A percentile compares a stretch with the other conserved stretches of the same genome.
phyloP scores from a whole-genome alignment of 2,113 vertebrate species.

The Mormyrus iriodes region DNA sequence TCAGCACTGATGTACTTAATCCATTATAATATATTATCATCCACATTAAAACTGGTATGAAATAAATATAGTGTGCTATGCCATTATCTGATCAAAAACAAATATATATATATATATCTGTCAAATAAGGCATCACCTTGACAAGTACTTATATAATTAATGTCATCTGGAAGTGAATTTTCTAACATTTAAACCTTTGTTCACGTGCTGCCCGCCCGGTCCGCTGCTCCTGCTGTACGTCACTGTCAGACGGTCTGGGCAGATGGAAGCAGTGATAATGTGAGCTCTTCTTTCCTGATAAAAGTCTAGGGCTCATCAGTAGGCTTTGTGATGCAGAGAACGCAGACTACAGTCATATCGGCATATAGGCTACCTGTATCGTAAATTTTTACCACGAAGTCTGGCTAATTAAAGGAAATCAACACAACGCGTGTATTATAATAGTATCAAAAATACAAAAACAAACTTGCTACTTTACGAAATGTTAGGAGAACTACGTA shows the following conservation, averaged over 20 bases:
- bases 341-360: neutral
- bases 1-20: neutral
- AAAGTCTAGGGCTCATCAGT: neutral
- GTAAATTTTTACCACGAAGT: neutral
- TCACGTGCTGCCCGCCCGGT: slow-evolving; percentile 88
- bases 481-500: slow-evolving; percentile 32
- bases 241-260: slow-evolving; percentile 72
- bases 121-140: neutral
- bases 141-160: neutral
- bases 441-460: neutral
- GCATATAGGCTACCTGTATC: neutral
- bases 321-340: neutral
- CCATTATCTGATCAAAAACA: neutral
- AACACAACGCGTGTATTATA: neutral
- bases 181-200: slow-evolving; percentile 73
- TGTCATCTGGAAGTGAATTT: neutral
- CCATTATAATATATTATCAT: neutral
- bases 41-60: neutral
- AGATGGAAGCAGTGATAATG: neutral
- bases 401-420: neutral
- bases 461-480: neutral
- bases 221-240: slow-evolving; percentile 84
- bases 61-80: neutral
- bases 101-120: no score
- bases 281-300: neutral